A percentile compares a stretch with the other conserved stretches of the same genome.
Conservation (phyloP, 2,888 invertebrate species). For the Tholera decimalis region DNA sequence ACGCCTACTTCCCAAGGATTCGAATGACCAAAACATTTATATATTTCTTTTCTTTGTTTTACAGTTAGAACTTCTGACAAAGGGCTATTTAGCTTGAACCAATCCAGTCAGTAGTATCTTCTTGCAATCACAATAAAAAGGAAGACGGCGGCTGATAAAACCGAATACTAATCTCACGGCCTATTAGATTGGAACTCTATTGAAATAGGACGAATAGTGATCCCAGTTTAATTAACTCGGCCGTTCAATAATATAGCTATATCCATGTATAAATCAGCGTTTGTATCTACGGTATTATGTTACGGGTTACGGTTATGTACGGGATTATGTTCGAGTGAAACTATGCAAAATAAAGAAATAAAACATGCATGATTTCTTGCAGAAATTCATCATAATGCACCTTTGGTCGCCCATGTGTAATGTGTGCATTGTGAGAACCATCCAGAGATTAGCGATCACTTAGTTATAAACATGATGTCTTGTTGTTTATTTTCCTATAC, state of each 20-base stretch:
- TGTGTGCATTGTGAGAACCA: slow-evolving; percentile 11
- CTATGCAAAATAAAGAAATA: background rate
- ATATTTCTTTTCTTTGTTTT: background rate
- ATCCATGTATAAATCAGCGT: too few species aligned
- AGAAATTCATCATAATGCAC: slow-evolving; percentile 17
- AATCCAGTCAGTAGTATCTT: slow-evolving; percentile 14
- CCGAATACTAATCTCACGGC: slow-evolving; percentile 25
- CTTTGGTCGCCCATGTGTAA: slow-evolving; percentile 6
- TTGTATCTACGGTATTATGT: too few species aligned
- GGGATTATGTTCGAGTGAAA: background rate
- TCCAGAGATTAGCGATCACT: slow-evolving; percentile 9
- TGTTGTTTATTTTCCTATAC: slow-evolving; percentile 38
- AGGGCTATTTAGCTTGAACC: background rate
- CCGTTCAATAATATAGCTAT: slow-evolving; percentile 13
- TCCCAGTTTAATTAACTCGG: slow-evolving; percentile 37
- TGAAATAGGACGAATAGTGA: slow-evolving; percentile 16
- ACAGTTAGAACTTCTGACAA: background rate
- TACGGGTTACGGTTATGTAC: too few species aligned
- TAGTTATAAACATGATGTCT: slow-evolving; percentile 33
- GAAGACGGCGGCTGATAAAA: slow-evolving; percentile 26
- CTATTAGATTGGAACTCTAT: slow-evolving; percentile 22
- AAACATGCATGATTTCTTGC: background rate
- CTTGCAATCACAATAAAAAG: slow-evolving; percentile 30
- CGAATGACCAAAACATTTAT: too few species aligned
- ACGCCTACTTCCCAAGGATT: too few species aligned